Evolutionary conservation across 2,888 invertebrate species (phyloP).

Genomic region (Anthophora plumipes): DNA sequence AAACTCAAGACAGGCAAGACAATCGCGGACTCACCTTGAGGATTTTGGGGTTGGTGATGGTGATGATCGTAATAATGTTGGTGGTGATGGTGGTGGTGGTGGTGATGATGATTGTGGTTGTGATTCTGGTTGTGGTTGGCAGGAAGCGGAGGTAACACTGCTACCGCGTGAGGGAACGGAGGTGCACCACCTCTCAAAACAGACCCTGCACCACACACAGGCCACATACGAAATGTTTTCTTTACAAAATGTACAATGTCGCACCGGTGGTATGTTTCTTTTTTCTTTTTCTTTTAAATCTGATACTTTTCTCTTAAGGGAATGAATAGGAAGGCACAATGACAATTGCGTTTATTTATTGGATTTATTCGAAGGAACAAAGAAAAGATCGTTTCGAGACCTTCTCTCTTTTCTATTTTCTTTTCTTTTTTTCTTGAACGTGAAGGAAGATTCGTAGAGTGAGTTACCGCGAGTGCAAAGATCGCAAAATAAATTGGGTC

Average conservation of each 20-base stretch:
- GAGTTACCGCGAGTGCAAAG: conserved; percentile 35
- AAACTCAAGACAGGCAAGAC: conserved; percentile 57
- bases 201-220: conserved; percentile 82
- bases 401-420: neutral
- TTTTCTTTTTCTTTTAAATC: neutral
- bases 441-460: conserved; percentile 25
- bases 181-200: conserved; percentile 82
- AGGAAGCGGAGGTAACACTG: conserved; percentile 87
- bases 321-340: neutral
- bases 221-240: conserved; percentile 74
- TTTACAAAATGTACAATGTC: conserved; percentile 63
- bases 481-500: conserved; percentile 24
- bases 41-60: conserved; percentile 81
- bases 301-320: neutral
- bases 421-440: neutral
- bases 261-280: neutral
- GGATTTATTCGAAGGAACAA: neutral
- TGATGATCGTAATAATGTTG: conserved; percentile 78
- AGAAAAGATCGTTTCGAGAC: neutral
- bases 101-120: conserved; percentile 79
- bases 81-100: conserved; percentile 75
- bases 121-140: conserved; percentile 81
- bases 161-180: conserved; percentile 87
- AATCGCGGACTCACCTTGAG: conserved; percentile 80
- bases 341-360: neutral